Conservation (phyloP, 2,888 invertebrate genomes). For the Clusia tigrina region DNA sequence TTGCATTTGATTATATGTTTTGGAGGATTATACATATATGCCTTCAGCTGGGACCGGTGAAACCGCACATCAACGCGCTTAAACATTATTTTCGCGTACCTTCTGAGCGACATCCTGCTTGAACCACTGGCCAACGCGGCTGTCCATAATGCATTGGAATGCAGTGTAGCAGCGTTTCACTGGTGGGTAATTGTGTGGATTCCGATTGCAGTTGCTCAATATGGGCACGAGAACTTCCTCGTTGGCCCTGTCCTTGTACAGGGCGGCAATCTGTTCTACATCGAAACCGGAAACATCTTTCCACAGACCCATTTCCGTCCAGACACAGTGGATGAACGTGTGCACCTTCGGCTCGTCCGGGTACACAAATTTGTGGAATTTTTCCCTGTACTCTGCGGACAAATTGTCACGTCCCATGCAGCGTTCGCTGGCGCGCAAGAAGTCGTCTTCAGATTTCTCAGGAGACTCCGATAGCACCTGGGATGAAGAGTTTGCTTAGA, state of each 20-base stretch:
- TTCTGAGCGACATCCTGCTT: constrained; percentile 39
- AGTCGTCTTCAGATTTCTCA: constrained; percentile 32
- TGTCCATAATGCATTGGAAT: constrained; percentile 41
- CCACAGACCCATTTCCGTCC: constrained; percentile 38
- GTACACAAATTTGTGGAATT: constrained; percentile 36
- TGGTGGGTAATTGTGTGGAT: constrained; percentile 35
- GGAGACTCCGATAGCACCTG: constrained; percentile 27
- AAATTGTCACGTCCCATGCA: constrained; percentile 26
- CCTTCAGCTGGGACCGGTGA: no score
- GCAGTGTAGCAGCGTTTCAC: constrained; percentile 39
- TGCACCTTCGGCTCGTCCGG: constrained; percentile 39
- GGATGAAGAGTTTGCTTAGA: not conserved
- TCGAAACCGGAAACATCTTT: constrained; percentile 39
- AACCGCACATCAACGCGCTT: no score
- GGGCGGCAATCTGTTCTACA: constrained; percentile 38
- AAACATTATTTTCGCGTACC: constrained; percentile 15
- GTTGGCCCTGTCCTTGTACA: constrained; percentile 41
- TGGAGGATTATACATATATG: no score
- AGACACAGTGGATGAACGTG: constrained; percentile 38
- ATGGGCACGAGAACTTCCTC: constrained; percentile 40
- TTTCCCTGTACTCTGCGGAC: constrained; percentile 15
- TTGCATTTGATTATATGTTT: no score
- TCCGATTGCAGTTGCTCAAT: constrained; percentile 42
- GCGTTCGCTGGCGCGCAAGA: constrained; percentile 30
- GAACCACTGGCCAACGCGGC: constrained; percentile 43